Base-by-base conservation (phyloP, 2,888 invertebrate genomes). In the Torymus aiolomorphi region DNA sequence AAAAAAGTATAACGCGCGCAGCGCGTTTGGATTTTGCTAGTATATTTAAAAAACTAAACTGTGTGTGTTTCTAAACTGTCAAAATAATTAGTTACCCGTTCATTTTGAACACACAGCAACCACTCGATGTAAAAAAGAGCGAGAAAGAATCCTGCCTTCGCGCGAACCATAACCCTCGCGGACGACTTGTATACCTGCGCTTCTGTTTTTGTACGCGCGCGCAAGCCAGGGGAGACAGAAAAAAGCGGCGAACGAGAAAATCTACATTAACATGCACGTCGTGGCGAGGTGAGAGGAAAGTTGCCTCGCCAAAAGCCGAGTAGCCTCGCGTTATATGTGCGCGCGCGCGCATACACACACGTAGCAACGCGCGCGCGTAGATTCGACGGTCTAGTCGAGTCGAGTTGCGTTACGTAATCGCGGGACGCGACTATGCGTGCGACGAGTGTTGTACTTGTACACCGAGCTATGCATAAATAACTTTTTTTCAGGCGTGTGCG, bases 291-390 rank as follows among this genome's bases (percentile, higher is more conserved):
- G 81, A 81, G 82, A 84, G 82, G 85, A 86, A 86, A 84, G 83
- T 84, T 82, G 84, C 82, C 78, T 83, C 82, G 83, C 83, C 84
- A 82, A 85, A 86, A 86, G 85, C 81, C 52, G 31, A 63, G 62
- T 72, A 78, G 72, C 67, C 78, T 78, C 72, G 78, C 18, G 24
- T 24, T 2, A 2, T 24, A 24, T 24, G 3, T 24, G 24, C 24
- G n/a, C n/a, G 24, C 5, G 18, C 42, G 16, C 13, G 57, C 56
- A 57, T 31, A 57, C 57, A 18, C 14, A 31, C 76, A 14, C 66
- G 66, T 63, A 24, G 24, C 24, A 24, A 24, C 24, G 24, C 2
- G 24, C 42, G 18, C 52, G 18, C 20, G 16, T n/a, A 24, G 42
- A 71, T 51, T 73, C 73, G 78, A 79, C 69, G 78, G 73, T 81